Evolutionary conservation across 1,140 invertebrate genomes (phyloP).

Genomic region (Lethocerus indicus): DNA sequence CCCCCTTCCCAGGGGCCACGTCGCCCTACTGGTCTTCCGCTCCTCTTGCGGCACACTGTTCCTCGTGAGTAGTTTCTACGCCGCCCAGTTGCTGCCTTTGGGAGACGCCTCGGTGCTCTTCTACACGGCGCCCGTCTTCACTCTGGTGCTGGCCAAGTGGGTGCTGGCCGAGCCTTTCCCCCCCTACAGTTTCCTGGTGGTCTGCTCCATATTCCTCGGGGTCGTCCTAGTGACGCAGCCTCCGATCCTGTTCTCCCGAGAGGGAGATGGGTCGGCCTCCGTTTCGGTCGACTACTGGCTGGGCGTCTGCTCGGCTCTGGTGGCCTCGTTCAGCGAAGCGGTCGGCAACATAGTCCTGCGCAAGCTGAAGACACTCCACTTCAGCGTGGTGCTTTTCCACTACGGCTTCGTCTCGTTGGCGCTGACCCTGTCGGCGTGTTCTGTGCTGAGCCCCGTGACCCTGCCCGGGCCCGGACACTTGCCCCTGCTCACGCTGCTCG

Average conservation of each 20-base stretch:
- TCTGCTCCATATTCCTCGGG: background rate
- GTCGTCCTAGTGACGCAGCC: slow-evolving; percentile 5
- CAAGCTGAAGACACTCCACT: slow-evolving; percentile 1
- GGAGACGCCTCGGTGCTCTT: slow-evolving; percentile 8
- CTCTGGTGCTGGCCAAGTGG: background rate
- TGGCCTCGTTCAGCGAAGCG: background rate
- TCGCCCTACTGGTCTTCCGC: background rate
- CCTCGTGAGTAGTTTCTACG: slow-evolving; percentile 1
- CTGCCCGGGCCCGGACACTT: background rate
- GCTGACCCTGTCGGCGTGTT: background rate
- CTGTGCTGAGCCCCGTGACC: background rate
- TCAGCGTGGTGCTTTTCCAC: background rate
- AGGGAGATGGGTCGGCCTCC: background rate
- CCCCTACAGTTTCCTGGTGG: background rate
- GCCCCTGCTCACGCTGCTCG: background rate
- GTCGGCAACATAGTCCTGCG: slow-evolving; percentile 1
- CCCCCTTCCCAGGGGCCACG: background rate
- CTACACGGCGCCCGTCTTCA: slow-evolving; percentile 7
- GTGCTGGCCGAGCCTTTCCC: background rate
- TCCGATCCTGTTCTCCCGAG: background rate
- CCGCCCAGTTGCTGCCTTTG: slow-evolving; percentile 5
- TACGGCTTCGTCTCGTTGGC: background rate
- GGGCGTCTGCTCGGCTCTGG: background rate
- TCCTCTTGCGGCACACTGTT: slow-evolving; percentile 1
- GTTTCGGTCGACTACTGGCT: background rate